These are phyloP conservation scores for Podarcis siculus DNA, from an alignment of 2,797 vertebrate species.

Conservation along the genomic window DNA sequence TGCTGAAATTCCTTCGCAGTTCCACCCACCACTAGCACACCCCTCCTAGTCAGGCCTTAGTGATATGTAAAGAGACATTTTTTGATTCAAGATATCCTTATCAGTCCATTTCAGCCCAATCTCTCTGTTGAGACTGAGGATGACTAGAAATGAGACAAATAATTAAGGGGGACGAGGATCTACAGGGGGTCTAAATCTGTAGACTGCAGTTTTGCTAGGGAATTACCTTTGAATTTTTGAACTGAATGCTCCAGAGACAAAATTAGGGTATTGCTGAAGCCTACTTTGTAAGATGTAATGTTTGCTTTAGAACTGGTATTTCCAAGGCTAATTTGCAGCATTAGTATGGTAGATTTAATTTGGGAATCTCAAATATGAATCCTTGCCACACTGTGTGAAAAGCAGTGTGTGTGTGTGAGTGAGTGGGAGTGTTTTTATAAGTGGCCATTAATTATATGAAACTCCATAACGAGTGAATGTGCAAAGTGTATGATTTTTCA, in stretches of 20 bases:
- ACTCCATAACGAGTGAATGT: not conserved
- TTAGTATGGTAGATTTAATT: not conserved
- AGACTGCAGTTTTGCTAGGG: conserved; percentile 5
- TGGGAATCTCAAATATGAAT: conserved; percentile 16
- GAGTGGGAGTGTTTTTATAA: too few species aligned
- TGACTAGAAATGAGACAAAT: not conserved
- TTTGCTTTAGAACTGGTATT: not conserved
- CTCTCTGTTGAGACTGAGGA: not conserved
- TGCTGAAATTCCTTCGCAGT: conserved; percentile 19
- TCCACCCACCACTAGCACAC: conserved; percentile 33
- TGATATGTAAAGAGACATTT: not conserved
- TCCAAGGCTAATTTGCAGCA: not conserved
- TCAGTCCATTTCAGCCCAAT: not conserved
- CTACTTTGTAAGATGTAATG: not conserved
- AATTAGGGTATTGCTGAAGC: not conserved
- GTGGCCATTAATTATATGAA: not conserved
- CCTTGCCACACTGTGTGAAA: not conserved
- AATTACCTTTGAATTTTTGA: not conserved
- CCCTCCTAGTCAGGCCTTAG: not conserved
- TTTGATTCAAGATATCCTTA: not conserved
- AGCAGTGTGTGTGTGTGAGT: not conserved
- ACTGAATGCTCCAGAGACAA: not conserved
- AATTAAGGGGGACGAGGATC: not conserved
- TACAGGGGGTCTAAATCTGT: not conserved
- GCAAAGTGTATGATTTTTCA: not conserved